These are phyloP conservation scores for Chionis minor DNA, from an alignment of 2,113 vertebrate species.

Conservation along the genomic window DNA sequence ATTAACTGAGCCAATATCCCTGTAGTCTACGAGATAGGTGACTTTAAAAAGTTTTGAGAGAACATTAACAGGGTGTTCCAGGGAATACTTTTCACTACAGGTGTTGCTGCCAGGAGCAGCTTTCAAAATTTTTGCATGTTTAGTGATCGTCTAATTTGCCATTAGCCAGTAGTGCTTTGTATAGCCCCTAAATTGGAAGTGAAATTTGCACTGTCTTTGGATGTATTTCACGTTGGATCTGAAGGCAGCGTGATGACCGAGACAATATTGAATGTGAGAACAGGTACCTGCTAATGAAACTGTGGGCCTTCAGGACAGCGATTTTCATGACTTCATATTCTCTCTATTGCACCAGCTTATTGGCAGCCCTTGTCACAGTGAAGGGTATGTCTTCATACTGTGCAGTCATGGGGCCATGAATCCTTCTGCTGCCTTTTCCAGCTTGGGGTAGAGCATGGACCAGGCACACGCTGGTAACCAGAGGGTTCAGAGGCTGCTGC, in stretches of 20 bases:
- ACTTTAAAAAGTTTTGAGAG: constrained; percentile 21
- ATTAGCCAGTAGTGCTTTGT: neutral
- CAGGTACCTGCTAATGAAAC: neutral
- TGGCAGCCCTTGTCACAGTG: neutral
- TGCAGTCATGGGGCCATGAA: neutral
- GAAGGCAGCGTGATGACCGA: neutral
- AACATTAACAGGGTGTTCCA: neutral
- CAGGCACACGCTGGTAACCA: neutral
- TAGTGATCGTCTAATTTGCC: neutral
- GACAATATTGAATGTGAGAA: neutral
- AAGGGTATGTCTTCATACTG: neutral
- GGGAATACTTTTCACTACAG: neutral
- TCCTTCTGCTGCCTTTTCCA: neutral
- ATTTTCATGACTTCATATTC: neutral
- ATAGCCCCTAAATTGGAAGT: neutral
- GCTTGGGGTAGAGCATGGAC: rapidly evolving
- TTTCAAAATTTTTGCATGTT: neutral
- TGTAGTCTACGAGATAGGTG: neutral
- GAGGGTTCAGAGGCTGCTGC: neutral
- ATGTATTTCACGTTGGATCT: neutral
- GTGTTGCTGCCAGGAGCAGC: neutral
- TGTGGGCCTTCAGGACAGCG: neutral
- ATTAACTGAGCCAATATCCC: constrained; percentile 29
- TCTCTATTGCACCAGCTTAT: neutral
- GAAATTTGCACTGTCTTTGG: neutral